These are phyloP conservation scores for Lasioglossum pauxillum DNA, from an alignment of 2,888 invertebrate species.

Conservation along the genomic window DNA sequence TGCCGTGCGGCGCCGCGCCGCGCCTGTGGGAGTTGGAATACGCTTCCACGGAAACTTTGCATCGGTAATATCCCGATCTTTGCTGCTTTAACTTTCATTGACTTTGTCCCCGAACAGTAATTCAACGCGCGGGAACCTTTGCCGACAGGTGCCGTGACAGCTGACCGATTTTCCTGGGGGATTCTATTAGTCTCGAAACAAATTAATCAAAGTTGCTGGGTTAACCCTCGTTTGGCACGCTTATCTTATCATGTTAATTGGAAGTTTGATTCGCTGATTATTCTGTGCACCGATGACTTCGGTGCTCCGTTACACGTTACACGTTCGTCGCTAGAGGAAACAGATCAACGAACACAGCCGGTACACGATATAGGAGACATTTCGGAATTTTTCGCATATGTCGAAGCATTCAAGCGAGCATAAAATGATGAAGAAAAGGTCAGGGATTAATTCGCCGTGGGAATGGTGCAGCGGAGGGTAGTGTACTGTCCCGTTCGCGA, in stretches of 20 bases:
- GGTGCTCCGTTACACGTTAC: too few species aligned
- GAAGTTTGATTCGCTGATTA: background rate
- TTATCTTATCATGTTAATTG: background rate
- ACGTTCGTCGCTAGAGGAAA: background rate
- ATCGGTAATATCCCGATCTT: constrained; percentile 9
- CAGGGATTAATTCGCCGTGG: background rate
- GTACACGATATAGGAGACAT: background rate
- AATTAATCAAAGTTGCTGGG: background rate
- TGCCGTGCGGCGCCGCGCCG: too few species aligned
- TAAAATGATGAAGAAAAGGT: background rate
- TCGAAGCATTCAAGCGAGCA: background rate
- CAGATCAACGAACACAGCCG: background rate
- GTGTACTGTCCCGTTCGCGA: background rate
- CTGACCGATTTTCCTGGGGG: background rate
- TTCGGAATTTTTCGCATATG: background rate
- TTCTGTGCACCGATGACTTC: too few species aligned
- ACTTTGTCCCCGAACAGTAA: background rate
- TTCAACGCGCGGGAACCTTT: background rate
- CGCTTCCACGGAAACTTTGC: constrained; percentile 9
- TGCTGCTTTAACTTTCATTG: constrained; percentile 12
- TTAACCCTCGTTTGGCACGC: background rate
- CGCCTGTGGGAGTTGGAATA: background rate
- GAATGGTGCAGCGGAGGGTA: background rate
- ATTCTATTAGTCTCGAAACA: background rate
- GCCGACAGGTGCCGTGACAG: background rate